A percentile compares a stretch with the other conserved stretches of the same genome.
Evolutionary conservation across 2,888 invertebrate genomes (phyloP).

Genomic region (Polydrusus cervinus): DNA sequence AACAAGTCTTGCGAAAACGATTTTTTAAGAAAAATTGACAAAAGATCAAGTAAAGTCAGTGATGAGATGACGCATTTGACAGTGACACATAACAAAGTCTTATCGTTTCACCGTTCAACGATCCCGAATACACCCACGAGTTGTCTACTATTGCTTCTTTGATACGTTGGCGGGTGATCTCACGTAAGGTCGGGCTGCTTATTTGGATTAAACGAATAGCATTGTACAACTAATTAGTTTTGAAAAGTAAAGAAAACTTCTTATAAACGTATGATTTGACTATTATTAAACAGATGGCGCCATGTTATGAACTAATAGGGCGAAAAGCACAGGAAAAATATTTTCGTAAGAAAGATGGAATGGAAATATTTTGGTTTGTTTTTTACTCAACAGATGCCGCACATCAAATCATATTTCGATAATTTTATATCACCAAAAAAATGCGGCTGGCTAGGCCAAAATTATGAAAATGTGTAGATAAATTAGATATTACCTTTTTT

Average conservation of each 20-base stretch:
- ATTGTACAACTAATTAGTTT: not conserved
- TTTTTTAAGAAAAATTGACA: slow-evolving; percentile 35
- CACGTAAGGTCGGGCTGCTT: not conserved
- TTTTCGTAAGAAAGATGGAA: too few species aligned
- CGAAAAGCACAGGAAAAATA: too few species aligned
- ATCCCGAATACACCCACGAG: slow-evolving; percentile 25
- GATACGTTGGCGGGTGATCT: slow-evolving; percentile 9
- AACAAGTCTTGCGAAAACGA: slow-evolving; percentile 33
- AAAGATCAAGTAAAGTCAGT: slow-evolving; percentile 22
- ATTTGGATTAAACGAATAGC: not conserved
- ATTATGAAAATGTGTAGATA: too few species aligned
- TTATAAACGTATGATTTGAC: not conserved
- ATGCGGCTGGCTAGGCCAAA: too few species aligned
- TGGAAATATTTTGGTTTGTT: too few species aligned
- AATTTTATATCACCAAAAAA: too few species aligned
- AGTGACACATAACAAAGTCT: slow-evolving; percentile 29
- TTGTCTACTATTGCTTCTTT: not conserved
- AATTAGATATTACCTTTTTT: too few species aligned
- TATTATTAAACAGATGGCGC: not conserved
- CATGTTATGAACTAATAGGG: too few species aligned
- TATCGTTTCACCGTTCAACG: slow-evolving; percentile 31
- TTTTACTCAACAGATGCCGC: too few species aligned
- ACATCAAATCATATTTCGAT: too few species aligned
- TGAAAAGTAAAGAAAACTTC: not conserved
- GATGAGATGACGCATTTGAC: slow-evolving; percentile 45